A percentile compares a stretch with the other conserved stretches of the same genome.
Evolutionary conservation across 1,140 invertebrate species (phyloP).

Genomic region (Cotesia typhae): DNA sequence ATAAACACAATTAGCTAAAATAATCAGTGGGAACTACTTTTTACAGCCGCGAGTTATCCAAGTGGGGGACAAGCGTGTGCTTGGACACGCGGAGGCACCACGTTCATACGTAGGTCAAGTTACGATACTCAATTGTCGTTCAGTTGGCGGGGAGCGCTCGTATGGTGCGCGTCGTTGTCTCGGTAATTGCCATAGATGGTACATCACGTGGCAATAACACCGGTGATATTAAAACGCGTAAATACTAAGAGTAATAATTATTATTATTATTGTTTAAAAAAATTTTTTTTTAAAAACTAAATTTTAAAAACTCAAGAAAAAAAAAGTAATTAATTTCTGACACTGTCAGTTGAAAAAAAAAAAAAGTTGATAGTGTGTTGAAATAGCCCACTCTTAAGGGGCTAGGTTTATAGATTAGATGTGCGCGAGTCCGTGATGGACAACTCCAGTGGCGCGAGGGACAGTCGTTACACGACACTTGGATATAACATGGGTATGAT

Average conservation of each 20-base stretch:
- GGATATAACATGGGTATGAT: conserved; percentile 84
- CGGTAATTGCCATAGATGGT: conserved; percentile 51
- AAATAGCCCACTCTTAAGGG: conserved; percentile 41
- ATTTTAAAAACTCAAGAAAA: no score
- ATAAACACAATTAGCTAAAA: conserved; percentile 14
- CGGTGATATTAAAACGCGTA: conserved; percentile 21
- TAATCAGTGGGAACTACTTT: conserved; percentile 50
- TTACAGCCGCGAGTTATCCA: conserved; percentile 35
- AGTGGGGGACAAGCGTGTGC: conserved; percentile 50
- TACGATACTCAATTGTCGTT: conserved; percentile 53
- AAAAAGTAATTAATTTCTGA: not conserved
- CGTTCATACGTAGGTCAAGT: conserved; percentile 64
- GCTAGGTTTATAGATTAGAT: conserved; percentile 51
- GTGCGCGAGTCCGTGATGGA: conserved; percentile 60
- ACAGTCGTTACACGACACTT: conserved; percentile 82
- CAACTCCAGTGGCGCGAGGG: conserved; percentile 79
- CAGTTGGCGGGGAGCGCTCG: conserved; percentile 62
- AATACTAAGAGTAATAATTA: not conserved
- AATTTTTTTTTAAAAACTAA: no score
- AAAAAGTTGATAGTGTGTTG: conserved; percentile 8
- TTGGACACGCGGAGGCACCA: conserved; percentile 59
- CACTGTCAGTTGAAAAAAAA: not conserved
- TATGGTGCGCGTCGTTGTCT: conserved; percentile 53
- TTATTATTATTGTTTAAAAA: no score
- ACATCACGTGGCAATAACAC: conserved; percentile 53